These are phyloP conservation scores for Synanthedon myopaeformis DNA, from an alignment of 2,888 invertebrate genomes.

Conservation along the genomic window DNA sequence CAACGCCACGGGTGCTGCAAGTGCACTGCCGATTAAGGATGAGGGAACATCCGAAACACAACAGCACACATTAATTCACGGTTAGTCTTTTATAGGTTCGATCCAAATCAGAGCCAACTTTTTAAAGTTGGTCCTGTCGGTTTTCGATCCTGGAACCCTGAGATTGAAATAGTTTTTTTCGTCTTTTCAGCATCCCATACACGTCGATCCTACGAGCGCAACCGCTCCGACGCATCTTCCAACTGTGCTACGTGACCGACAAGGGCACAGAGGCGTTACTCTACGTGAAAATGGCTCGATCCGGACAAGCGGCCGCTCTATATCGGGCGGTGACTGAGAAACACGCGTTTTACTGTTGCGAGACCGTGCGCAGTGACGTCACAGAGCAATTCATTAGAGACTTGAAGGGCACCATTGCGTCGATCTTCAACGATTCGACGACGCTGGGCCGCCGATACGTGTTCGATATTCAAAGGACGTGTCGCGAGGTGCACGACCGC, in stretches of 20 bases:
- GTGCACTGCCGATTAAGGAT: too few species aligned
- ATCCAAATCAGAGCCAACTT: too few species aligned
- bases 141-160: too few species aligned
- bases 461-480: conserved; percentile 90
- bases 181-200: conserved; percentile 77
- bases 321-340: conserved; percentile 91
- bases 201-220: conserved; percentile 85
- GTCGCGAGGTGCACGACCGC: conserved; percentile 90
- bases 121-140: too few species aligned
- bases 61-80: too few species aligned
- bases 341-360: conserved; percentile 93
- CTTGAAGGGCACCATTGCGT: conserved; percentile 90
- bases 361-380: conserved; percentile 88
- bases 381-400: conserved; percentile 91
- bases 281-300: conserved; percentile 84
- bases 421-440: conserved; percentile 90
- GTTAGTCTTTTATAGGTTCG: too few species aligned
- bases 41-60: too few species aligned
- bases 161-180: too few species aligned
- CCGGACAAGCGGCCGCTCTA: conserved; percentile 83
- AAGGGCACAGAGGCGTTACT: conserved; percentile 78
- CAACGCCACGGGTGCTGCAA: too few species aligned
- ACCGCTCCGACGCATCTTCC: conserved; percentile 79
- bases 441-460: conserved; percentile 90
- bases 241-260: conserved; percentile 77